phyloP scores from a whole-genome alignment of 35 echinoderm and acorn worm genomes.

The Amphiura filiformis region DNA sequence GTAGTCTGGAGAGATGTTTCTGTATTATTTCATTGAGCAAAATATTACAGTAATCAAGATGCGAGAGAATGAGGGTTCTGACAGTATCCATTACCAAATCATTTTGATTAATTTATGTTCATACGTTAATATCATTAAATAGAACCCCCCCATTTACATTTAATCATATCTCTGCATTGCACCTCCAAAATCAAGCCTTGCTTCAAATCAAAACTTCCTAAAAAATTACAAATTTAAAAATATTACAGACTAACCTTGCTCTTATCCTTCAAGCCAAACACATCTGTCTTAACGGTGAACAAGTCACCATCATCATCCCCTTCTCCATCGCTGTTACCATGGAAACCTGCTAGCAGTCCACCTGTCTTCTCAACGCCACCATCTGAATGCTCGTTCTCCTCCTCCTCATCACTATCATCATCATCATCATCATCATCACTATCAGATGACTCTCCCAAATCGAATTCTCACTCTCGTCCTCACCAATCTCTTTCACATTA shows the following conservation, averaged over 20 bases:
- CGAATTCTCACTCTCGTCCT: neutral
- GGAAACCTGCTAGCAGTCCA: conserved; percentile 7
- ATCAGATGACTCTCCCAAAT: neutral
- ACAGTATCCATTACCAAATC: no score
- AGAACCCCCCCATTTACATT: no score
- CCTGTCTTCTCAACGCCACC: conserved; percentile 15
- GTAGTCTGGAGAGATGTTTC: no score
- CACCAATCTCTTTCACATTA: neutral
- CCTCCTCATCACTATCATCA: neutral
- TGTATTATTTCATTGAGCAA: no score
- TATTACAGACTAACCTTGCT: conserved; percentile 18
- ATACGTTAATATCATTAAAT: no score
- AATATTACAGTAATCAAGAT: no score
- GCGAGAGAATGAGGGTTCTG: no score
- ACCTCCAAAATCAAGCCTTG: no score
- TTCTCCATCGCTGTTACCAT: conserved; percentile 54
- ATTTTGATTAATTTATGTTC: no score
- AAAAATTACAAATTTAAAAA: no score
- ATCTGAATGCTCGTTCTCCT: neutral
- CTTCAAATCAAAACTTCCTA: no score
- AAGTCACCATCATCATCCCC: conserved; percentile 64
- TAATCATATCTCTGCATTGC: no score
- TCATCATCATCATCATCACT: neutral
- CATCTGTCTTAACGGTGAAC: conserved; percentile 51
- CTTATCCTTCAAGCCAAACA: neutral